A percentile compares a stretch with the other conserved stretches of the same genome.
Evolutionary conservation across 2,113 vertebrate genomes (phyloP).

Genomic region (Syngnathus floridae): DNA sequence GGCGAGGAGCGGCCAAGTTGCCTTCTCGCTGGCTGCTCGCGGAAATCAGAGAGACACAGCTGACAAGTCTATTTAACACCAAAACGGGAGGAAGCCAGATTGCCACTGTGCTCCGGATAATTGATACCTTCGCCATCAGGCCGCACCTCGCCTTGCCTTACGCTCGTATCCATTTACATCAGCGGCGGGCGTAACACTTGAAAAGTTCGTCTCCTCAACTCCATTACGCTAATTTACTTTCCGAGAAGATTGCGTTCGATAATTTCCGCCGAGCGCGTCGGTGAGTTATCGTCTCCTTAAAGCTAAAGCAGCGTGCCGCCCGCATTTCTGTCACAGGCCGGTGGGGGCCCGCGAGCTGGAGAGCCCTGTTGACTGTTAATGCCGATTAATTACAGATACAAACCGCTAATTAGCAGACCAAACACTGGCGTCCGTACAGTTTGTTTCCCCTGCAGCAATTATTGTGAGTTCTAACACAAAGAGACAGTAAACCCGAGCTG

Average conservation of each 20-base stretch:
- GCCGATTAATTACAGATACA: conserved; percentile 72
- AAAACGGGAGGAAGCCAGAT: conserved; percentile 69
- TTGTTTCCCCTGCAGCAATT: conserved; percentile 61
- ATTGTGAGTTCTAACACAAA: conserved; percentile 56
- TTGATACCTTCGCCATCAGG: conserved; percentile 68
- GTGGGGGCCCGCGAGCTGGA: conserved; percentile 49
- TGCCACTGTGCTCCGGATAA: conserved; percentile 70
- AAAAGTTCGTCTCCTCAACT: background rate
- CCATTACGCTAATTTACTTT: background rate
- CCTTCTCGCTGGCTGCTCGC: no score
- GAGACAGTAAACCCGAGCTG: conserved; percentile 52
- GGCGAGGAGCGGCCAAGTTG: conserved; percentile 59
- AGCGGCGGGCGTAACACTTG: conserved; percentile 19
- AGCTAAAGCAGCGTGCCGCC: conserved; percentile 17
- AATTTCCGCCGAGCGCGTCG: background rate
- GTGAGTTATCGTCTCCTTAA: conserved; percentile 32
- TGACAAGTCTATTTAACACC: conserved; percentile 81
- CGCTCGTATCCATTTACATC: conserved; percentile 25
- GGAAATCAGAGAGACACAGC: conserved; percentile 72
- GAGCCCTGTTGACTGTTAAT: conserved; percentile 65
- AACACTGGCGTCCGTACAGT: conserved; percentile 68
- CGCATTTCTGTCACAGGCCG: conserved; percentile 61
- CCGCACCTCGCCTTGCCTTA: conserved; percentile 39
- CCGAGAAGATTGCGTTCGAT: background rate
- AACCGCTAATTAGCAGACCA: conserved; percentile 70